phyloP scores from a whole-genome alignment of 2,113 vertebrate species.

The Crypturellus undulatus region DNA sequence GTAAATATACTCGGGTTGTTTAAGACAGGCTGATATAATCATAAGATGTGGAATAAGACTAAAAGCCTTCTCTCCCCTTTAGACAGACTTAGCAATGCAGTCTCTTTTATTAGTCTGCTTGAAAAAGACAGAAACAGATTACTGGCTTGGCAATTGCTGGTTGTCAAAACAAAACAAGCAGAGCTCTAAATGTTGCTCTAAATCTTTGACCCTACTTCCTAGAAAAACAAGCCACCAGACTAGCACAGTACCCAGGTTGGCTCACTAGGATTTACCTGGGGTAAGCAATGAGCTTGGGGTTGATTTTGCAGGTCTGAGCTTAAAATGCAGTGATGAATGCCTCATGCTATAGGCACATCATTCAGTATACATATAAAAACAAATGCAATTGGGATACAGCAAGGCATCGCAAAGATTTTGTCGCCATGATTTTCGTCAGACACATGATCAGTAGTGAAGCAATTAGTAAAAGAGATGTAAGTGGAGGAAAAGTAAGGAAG shows the following conservation, averaged over 20 bases:
- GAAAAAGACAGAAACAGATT: conserved; percentile 15
- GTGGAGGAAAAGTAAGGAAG: neutral
- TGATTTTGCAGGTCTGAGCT: neutral
- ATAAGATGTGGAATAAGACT: neutral
- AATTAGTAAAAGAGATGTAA: neutral
- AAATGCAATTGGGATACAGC: neutral
- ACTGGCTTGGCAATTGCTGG: neutral
- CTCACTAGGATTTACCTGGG: neutral
- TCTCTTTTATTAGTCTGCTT: neutral
- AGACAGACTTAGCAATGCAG: neutral
- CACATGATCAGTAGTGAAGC: neutral
- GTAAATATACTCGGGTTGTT: conserved; percentile 64
- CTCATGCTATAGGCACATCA: neutral
- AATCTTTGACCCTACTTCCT: neutral
- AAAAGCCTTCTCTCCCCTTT: neutral
- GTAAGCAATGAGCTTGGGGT: neutral
- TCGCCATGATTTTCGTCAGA: neutral
- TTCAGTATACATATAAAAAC: neutral
- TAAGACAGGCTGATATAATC: conserved; percentile 46
- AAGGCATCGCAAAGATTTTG: neutral
- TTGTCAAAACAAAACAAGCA: conserved; percentile 9
- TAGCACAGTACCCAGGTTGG: neutral
- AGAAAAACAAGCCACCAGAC: neutral
- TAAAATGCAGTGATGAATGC: neutral
- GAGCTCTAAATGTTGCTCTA: neutral